phyloP scores from a whole-genome alignment of 2,113 vertebrate species.

The Sorex fumeus region DNA sequence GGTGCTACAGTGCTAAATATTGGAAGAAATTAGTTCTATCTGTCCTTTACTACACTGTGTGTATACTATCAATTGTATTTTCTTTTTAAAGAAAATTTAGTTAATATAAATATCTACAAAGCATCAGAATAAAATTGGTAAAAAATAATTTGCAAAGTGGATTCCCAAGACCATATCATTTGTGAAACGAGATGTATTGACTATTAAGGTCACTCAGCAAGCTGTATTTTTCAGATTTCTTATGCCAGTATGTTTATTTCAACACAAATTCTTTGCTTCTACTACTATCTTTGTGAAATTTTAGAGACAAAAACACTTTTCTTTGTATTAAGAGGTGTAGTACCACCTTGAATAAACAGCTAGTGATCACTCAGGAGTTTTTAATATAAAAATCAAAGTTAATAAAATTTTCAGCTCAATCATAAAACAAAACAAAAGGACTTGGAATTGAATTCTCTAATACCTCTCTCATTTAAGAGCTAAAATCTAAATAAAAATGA shows the following conservation, averaged over 20 bases:
- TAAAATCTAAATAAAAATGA: conserved; percentile 62
- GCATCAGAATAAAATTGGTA: conserved; percentile 55
- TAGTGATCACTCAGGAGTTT: conserved; percentile 71
- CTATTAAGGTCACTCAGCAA: conserved; percentile 46
- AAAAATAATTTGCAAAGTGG: conserved; percentile 59
- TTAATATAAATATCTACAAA: conserved; percentile 60
- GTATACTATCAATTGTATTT: conserved; percentile 6
- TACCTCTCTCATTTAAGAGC: conserved; percentile 65
- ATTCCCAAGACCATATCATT: conserved; percentile 20
- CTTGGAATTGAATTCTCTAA: conserved; percentile 71
- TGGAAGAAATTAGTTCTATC: background rate
- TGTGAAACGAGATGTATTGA: conserved; percentile 57
- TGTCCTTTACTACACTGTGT: background rate
- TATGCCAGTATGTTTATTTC: conserved; percentile 54
- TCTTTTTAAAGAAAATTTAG: conserved; percentile 52
- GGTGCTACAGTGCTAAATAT: too few species aligned
- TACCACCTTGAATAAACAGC: conserved; percentile 61
- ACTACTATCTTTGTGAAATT: conserved; percentile 60
- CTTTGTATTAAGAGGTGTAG: conserved; percentile 61
- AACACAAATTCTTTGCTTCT: conserved; percentile 38
- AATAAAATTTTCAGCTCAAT: conserved; percentile 69
- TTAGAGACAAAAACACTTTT: conserved; percentile 64
- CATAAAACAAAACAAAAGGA: conserved; percentile 79
- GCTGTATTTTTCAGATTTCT: conserved; percentile 43
- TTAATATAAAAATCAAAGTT: conserved; percentile 74